A percentile compares a stretch with the other conserved stretches of the same genome.
Conservation (phyloP, 2,888 invertebrate genomes). For the Sphaerophoria taeniata region DNA sequence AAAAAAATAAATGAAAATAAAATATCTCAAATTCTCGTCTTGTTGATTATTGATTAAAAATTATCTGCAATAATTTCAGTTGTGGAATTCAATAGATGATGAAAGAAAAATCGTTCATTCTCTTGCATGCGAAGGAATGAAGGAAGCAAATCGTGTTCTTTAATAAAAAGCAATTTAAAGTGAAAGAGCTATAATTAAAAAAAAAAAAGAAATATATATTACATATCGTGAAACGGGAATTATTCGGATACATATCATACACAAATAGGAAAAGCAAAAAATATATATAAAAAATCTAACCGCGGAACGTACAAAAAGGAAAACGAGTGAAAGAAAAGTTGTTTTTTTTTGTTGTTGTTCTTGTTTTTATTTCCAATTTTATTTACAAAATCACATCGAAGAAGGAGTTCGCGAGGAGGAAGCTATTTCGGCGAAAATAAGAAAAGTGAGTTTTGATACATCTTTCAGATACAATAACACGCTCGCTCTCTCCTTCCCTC, state of each 20-base stretch:
- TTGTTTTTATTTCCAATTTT: slow-evolving; percentile 20
- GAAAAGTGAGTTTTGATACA: slow-evolving; percentile 51
- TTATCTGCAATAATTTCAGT: slow-evolving; percentile 61
- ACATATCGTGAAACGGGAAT: slow-evolving; percentile 70
- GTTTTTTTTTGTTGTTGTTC: slow-evolving; percentile 18
- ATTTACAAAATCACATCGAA: slow-evolving; percentile 49
- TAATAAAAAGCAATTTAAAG: slow-evolving; percentile 60
- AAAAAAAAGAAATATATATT: slow-evolving; percentile 50
- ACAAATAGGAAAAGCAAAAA: slow-evolving; percentile 44
- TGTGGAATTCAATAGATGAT: slow-evolving; percentile 58
- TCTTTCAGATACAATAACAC: slow-evolving; percentile 8
- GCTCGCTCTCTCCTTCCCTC: slow-evolving; percentile 22
- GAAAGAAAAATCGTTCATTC: slow-evolving; percentile 33
- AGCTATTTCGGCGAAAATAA: slow-evolving; percentile 13
- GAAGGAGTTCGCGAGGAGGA: slow-evolving; percentile 49
- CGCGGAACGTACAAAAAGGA: slow-evolving; percentile 63
- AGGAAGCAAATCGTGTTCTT: slow-evolving; percentile 52
- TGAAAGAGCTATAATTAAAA: slow-evolving; percentile 52
- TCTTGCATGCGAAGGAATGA: slow-evolving; percentile 51
- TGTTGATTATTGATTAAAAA: slow-evolving; percentile 68
- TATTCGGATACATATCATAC: slow-evolving; percentile 69
- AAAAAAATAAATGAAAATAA: neutral
- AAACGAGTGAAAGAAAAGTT: slow-evolving; percentile 58
- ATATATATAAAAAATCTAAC: slow-evolving; percentile 62
- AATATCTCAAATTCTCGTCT: slow-evolving; percentile 43